Base-by-base conservation (phyloP, 2,888 invertebrate species). In the Oxytorus armatus region DNA sequence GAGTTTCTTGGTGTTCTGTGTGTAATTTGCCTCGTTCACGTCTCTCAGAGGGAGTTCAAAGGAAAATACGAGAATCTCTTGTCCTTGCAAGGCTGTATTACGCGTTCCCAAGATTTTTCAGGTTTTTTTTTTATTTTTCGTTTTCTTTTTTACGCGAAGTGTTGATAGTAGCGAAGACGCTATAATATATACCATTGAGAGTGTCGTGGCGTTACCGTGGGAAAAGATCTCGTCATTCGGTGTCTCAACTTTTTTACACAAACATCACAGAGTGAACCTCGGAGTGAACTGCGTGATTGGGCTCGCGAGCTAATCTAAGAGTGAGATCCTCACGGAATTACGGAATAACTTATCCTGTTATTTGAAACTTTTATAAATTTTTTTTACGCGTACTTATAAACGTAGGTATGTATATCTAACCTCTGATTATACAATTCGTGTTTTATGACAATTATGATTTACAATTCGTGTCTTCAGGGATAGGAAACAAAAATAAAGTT, bases 71-170 rank as follows among this genome's bases (percentile, higher is more conserved):
- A 51, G 55, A 16, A 44, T 51, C 47, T 74, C 53, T 72, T 76
- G 79, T 80, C 79, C 79, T 80, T 80, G 79, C 79, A 80, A 80
- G 79, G 79, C 72, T 80, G 59, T 66, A 73, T 73, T 65, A 65
- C 73, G 59, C 51, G 21, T 53, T 72, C 53, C 21, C 47, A 39
- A 63, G 18, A 63, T 53, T 61, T n/a, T n/a, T 66, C 11, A 25
- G 16, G 61, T 44, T 29, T 8, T 11, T 18, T 23, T 1, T 69
- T 61, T 49, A 16, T 29, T 42, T 53, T 53, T 55, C 42, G 23
- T 44, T 8, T 25, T 25, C 11, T 29, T 59, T 21, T 61, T 76
- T 49, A 29, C 18, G 10, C 39, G 59, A 73, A 61, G 68, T 33
- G 55, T 72, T 33, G 44, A 75, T 70, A 75, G 66, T 61, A 44